Conservation (phyloP, 2,888 invertebrate species). For the Megastigmus dorsalis region DNA sequence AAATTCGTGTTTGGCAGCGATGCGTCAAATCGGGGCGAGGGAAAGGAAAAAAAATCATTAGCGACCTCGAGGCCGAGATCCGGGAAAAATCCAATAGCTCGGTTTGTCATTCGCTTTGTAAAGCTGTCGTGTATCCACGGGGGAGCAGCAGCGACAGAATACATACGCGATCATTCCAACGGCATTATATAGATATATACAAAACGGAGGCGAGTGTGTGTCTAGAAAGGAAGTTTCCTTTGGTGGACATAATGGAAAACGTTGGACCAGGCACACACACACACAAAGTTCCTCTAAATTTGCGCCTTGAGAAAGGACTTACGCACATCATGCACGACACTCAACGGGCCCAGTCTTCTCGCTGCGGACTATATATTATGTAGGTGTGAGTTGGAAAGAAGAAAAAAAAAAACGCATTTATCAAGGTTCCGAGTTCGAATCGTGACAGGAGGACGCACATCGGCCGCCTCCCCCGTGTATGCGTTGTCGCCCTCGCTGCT, state of each 20-base stretch:
- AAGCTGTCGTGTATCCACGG: neutral
- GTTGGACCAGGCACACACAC: too few relatives aligned
- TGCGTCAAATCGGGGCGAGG: neutral
- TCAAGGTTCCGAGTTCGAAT: constrained; percentile 29
- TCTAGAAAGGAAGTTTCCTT: neutral
- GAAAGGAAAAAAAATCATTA: constrained; percentile 25
- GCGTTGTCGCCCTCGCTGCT: too few relatives aligned
- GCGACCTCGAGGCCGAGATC: neutral
- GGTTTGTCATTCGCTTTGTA: constrained; percentile 25
- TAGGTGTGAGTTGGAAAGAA: too few relatives aligned
- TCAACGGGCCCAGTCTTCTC: too few relatives aligned
- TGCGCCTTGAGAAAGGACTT: too few relatives aligned
- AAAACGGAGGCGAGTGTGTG: neutral
- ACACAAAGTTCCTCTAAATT: too few relatives aligned
- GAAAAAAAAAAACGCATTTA: constrained; percentile 34
- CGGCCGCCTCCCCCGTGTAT: constrained; percentile 42
- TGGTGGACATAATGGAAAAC: too few relatives aligned
- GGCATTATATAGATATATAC: too few relatives aligned
- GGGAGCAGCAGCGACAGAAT: neutral
- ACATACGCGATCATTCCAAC: too few relatives aligned
- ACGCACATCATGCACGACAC: too few relatives aligned
- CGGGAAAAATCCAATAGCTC: constrained; percentile 12
- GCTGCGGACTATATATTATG: too few relatives aligned
- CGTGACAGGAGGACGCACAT: constrained; percentile 32
- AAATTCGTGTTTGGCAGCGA: neutral